Evolutionary conservation across 2,113 vertebrate genomes (phyloP).

Genomic region (Caretta caretta): DNA sequence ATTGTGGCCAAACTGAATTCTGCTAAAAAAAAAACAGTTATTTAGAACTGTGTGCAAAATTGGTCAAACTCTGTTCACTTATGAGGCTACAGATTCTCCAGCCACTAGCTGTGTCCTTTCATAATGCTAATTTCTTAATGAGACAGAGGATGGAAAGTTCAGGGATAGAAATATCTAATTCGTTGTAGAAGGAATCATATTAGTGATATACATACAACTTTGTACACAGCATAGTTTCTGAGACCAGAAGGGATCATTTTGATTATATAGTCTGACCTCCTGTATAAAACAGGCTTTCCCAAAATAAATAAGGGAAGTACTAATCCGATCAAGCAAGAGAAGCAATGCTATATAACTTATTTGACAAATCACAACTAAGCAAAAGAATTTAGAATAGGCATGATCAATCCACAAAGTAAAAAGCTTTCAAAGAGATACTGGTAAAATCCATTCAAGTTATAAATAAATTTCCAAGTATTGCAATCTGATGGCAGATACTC

Average conservation of each 20-base stretch:
- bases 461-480: conserved; percentile 18
- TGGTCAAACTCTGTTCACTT: no score
- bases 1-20: no score
- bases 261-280: neutral
- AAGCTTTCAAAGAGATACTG: neutral
- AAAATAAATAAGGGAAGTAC: neutral
- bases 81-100: no score
- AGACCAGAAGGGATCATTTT: neutral
- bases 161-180: no score
- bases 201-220: no score
- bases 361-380: conserved; percentile 17
- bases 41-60: no score
- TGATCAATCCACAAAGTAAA: conserved; percentile 25
- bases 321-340: conserved; percentile 30
- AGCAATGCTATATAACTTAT: neutral
- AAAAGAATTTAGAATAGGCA: conserved; percentile 66
- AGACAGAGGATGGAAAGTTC: no score
- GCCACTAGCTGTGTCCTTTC: no score
- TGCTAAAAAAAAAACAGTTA: no score
- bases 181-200: no score
- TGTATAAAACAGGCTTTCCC: neutral
- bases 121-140: no score
- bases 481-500: conserved; percentile 24
- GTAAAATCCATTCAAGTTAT: conserved; percentile 14
- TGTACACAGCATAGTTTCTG: neutral